Conservation (phyloP, 2,888 invertebrate genomes). For the Andrena praecox region DNA sequence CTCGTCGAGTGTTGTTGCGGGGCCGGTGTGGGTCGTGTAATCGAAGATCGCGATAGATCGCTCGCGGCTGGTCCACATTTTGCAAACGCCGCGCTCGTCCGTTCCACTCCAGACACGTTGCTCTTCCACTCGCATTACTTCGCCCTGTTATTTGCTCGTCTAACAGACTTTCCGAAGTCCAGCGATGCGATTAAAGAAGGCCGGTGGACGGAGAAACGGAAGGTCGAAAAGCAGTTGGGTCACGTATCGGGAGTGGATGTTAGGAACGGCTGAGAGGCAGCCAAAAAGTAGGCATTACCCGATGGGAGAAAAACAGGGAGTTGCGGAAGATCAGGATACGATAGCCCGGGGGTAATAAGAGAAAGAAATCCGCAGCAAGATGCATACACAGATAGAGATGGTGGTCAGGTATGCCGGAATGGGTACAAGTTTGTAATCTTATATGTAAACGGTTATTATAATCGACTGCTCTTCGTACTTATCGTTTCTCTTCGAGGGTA, state of each 20-base stretch:
- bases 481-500: background rate
- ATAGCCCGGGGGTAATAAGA: background rate
- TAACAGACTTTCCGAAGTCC: background rate
- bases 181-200: background rate
- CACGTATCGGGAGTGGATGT: background rate
- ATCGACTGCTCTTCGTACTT: background rate
- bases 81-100: background rate
- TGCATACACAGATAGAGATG: slow-evolving; percentile 6
- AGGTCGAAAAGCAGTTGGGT: background rate
- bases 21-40: background rate
- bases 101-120: background rate
- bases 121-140: background rate
- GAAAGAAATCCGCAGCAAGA: background rate
- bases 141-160: background rate
- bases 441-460: slow-evolving; percentile 2
- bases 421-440: slow-evolving; percentile 2
- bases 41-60: background rate
- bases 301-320: background rate
- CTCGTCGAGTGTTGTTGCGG: slow-evolving; percentile 14
- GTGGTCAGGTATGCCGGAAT: background rate
- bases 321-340: background rate
- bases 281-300: background rate
- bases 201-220: too few relatives aligned
- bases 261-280: background rate
- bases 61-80: background rate